phyloP scores from a whole-genome alignment of 2,113 vertebrate species.

The Erpornis zantholeuca region DNA sequence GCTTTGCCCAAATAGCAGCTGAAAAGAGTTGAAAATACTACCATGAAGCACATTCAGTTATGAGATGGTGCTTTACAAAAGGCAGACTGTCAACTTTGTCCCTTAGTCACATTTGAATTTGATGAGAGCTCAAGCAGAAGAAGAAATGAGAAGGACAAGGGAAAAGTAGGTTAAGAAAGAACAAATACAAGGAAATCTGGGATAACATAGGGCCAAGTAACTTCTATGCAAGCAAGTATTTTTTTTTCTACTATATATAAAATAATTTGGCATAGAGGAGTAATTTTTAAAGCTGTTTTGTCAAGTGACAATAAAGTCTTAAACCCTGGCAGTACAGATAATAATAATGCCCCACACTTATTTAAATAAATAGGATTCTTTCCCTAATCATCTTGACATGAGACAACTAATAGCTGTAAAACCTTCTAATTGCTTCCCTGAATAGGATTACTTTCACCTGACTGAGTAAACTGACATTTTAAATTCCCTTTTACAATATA shows the following conservation, averaged over 20 bases:
- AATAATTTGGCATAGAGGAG: neutral
- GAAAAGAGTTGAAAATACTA: neutral
- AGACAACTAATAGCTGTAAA: slow-evolving; percentile 35
- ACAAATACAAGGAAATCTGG: neutral
- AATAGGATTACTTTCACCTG: slow-evolving; percentile 53
- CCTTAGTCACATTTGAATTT: neutral
- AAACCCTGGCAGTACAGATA: neutral
- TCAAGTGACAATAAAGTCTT: neutral
- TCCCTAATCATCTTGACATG: neutral
- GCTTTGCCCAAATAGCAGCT: neutral
- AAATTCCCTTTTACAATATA: slow-evolving; percentile 6
- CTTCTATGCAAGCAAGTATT: neutral
- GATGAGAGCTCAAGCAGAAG: neutral
- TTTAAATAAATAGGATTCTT: slow-evolving; percentile 32
- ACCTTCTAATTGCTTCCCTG: slow-evolving; percentile 35
- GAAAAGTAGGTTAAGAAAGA: neutral
- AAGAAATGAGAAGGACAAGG: neutral
- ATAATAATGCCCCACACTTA: neutral
- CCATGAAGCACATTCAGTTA: neutral
- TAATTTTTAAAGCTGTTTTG: neutral
- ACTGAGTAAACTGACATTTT: slow-evolving; percentile 33
- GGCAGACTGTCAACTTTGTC: neutral
- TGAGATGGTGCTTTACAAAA: neutral
- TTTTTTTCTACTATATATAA: neutral
- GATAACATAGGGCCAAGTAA: neutral